Percentiles rank a stretch among this genome's conserved stretches.
Evolutionary conservation across 2,113 vertebrate species (phyloP).

Genomic region (Paracanthobrama guichenoti): DNA sequence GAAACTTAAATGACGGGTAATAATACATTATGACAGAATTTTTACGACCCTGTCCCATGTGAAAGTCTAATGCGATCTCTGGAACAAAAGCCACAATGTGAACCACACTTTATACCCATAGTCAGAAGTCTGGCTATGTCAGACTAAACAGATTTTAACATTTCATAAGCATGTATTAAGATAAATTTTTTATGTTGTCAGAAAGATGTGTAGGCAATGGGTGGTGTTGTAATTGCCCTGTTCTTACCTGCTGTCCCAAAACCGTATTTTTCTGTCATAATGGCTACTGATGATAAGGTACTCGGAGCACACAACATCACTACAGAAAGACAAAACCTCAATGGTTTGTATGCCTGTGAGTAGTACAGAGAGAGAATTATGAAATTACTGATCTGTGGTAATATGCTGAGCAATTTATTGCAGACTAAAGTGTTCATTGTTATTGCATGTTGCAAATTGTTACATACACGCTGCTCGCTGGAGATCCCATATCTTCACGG

Average conservation of each 20-base stretch:
- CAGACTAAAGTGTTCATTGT: background rate
- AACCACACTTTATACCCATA: background rate
- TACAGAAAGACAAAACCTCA: constrained; percentile 80
- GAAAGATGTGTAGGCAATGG: background rate
- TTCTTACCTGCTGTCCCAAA: constrained; percentile 87
- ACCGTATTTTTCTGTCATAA: constrained; percentile 83
- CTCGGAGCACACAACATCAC: constrained; percentile 84
- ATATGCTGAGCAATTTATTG: background rate
- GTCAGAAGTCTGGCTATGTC: background rate
- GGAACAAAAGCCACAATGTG: background rate
- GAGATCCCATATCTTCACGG: constrained; percentile 86
- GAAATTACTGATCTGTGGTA: background rate
- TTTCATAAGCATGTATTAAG: constrained; percentile 6
- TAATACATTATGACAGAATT: no score
- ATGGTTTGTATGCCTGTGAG: constrained; percentile 75
- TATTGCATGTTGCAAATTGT: background rate
- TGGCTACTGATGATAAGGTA: constrained; percentile 84
- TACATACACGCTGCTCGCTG: constrained; percentile 81
- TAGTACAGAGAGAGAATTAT: background rate
- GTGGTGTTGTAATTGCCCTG: background rate
- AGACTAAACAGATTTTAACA: background rate
- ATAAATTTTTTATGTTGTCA: background rate
- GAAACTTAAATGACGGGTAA: no score
- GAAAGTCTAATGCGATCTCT: no score
- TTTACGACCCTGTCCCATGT: no score